Evolutionary conservation across 2,888 invertebrate species (phyloP).

Genomic region (Euplagia quadripunctaria): DNA sequence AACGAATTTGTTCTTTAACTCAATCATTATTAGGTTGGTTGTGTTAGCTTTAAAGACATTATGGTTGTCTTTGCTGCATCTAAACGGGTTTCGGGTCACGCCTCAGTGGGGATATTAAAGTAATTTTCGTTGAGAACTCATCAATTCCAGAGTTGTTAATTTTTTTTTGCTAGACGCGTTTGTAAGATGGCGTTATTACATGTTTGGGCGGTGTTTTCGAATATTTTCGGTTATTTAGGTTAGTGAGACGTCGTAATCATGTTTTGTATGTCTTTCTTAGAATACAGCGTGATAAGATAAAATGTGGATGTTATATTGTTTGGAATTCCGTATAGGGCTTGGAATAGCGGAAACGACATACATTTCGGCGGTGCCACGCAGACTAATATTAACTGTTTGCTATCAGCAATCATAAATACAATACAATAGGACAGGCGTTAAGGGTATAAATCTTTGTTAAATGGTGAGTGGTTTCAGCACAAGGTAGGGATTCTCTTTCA

Average conservation of each 20-base stretch:
- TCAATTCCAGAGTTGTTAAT: conserved; percentile 70
- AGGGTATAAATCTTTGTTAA: neutral
- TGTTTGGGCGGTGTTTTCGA: conserved; percentile 36
- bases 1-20: conserved; percentile 52
- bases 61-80: conserved; percentile 36
- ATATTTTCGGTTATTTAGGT: conserved; percentile 42
- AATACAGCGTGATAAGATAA: conserved; percentile 43
- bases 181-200: conserved; percentile 65
- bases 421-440: neutral
- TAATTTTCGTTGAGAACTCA: conserved; percentile 75
- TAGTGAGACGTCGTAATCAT: conserved; percentile 30
- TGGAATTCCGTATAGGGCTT: conserved; percentile 28
- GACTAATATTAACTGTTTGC: neutral
- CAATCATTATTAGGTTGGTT: conserved; percentile 38
- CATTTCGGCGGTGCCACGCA: neutral
- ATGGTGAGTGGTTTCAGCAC: neutral
- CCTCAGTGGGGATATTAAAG: conserved; percentile 63
- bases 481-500: too few relatives aligned
- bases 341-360: neutral
- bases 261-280: conserved; percentile 36
- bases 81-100: conserved; percentile 58
- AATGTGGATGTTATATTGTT: conserved; percentile 17
- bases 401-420: neutral
- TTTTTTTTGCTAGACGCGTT: conserved; percentile 61
- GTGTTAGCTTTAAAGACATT: conserved; percentile 27